Evolutionary conservation across 1,140 invertebrate genomes (phyloP).

Genomic region (Aphis craccivora): DNA sequence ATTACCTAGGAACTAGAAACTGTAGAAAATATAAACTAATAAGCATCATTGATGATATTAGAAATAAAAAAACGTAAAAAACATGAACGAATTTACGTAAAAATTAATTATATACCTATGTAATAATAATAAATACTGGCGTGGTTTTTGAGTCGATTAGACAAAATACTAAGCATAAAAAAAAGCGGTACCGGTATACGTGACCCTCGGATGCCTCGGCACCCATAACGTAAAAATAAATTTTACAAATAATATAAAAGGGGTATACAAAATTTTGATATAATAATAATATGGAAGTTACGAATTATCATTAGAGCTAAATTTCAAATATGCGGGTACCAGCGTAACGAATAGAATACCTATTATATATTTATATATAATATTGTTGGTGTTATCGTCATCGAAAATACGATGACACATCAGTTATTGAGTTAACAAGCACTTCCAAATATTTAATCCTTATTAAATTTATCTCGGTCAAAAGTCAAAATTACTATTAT

Average conservation of each 20-base stretch:
- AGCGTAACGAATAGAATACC: neutral
- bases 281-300: neutral
- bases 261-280: neutral
- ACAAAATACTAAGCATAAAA: neutral
- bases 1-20: neutral
- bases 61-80: neutral
- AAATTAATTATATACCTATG: neutral
- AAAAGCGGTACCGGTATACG: neutral
- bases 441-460: neutral
- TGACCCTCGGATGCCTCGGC: neutral
- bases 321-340: neutral
- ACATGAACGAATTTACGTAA: neutral
- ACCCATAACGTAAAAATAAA: neutral
- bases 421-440: neutral
- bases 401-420: conserved; percentile 8
- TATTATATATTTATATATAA: neutral
- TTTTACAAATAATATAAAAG: neutral
- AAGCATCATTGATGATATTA: neutral
- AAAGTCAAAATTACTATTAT: conserved; percentile 9
- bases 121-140: neutral
- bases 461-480: conserved; percentile 19
- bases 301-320: neutral
- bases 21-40: neutral
- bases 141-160: neutral
- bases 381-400: neutral